These are phyloP conservation scores for Uria lomvia DNA, from an alignment of 2,113 vertebrate species.

Conservation along the genomic window DNA sequence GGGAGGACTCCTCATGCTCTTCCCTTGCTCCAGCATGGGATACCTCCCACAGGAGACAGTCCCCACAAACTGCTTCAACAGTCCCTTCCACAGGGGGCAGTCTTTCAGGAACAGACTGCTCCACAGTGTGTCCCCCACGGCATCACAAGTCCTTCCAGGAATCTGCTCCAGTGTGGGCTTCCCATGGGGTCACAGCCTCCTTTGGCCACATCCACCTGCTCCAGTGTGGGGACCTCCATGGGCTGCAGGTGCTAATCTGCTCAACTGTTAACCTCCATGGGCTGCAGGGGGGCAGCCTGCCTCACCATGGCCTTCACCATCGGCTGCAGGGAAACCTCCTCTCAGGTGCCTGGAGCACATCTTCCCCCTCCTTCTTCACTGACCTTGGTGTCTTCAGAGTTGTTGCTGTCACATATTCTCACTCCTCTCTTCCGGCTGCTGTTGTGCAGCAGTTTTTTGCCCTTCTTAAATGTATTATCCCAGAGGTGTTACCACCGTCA, in stretches of 20 bases:
- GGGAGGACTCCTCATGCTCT: background rate
- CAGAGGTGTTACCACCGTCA: background rate
- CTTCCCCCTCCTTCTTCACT: background rate
- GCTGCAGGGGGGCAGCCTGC: background rate
- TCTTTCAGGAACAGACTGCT: background rate
- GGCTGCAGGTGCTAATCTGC: background rate
- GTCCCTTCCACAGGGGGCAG: background rate
- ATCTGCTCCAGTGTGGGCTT: background rate
- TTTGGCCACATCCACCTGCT: background rate
- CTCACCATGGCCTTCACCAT: background rate
- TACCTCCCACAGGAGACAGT: background rate
- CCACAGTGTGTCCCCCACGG: background rate
- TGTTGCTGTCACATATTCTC: background rate
- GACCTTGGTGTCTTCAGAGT: background rate
- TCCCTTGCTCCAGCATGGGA: background rate
- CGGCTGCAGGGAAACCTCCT: background rate
- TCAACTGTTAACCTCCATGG: background rate
- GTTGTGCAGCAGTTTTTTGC: background rate
- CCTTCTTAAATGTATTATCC: background rate
- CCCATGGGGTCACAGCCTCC: background rate
- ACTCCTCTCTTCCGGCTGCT: background rate
- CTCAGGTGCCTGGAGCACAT: background rate
- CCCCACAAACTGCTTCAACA: background rate
- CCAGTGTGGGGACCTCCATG: background rate
- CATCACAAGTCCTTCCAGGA: background rate